Evolutionary conservation across 2,888 invertebrate genomes (phyloP).

Genomic region (Agrotis segetum): DNA sequence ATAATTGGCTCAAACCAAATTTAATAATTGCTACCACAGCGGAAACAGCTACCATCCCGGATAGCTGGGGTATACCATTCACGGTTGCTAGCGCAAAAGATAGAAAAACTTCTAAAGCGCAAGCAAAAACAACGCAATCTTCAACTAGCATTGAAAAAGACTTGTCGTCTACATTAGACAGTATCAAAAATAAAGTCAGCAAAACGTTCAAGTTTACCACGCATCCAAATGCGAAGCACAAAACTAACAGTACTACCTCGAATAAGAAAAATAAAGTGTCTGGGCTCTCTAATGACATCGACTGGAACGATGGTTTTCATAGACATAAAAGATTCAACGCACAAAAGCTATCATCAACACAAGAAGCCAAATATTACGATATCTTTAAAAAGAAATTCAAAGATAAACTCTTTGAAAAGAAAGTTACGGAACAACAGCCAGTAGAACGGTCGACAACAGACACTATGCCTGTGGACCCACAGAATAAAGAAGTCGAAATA

Average conservation of each 20-base stretch:
- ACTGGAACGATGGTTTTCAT: neutral
- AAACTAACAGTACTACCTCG: neutral
- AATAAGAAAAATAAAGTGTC: too few relatives aligned
- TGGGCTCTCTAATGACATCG: too few relatives aligned
- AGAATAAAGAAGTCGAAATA: conserved; percentile 60
- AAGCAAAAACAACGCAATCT: neutral
- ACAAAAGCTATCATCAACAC: neutral
- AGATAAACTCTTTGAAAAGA: conserved; percentile 35
- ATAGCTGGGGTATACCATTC: neutral
- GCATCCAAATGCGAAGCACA: neutral
- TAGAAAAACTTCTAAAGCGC: neutral
- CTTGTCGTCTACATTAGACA: neutral
- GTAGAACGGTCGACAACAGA: neutral
- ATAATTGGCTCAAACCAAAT: neutral
- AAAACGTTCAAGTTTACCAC: neutral
- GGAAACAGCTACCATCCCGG: accelerated
- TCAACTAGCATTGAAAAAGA: too few relatives aligned
- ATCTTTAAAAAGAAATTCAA: conserved; percentile 42
- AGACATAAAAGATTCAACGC: conserved; percentile 37
- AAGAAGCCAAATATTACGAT: conserved; percentile 41
- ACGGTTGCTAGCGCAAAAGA: neutral
- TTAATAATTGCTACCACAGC: too few relatives aligned
- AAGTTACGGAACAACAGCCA: neutral
- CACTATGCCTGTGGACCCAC: neutral
- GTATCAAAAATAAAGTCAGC: neutral